Evolutionary conservation across 2,888 invertebrate species (phyloP), one percentile per base, ranked within the genome.

Genomic region (Tricholauxania praeusta): DNA sequence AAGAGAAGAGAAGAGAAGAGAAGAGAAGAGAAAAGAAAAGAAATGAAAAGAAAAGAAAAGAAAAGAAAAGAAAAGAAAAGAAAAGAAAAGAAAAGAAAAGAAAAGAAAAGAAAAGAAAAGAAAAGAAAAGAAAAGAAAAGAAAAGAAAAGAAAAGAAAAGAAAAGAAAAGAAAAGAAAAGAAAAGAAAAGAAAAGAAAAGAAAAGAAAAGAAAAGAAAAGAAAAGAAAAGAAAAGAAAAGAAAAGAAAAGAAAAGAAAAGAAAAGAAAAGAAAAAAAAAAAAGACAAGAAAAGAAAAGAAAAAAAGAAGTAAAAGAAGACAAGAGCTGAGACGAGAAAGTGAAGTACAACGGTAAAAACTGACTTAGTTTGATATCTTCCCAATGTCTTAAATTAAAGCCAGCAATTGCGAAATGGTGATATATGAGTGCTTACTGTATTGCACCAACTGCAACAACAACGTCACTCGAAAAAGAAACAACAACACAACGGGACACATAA

Each of bases 401-500:
- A 2, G 28, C 10, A 39, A 39, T 39, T 39, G 3, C 10, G 2
- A 39, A 39, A 7, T 39, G 1, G 1, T 39, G 39, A 39, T 10
- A 39, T 1, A 10, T 39, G 39, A 39, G 39, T 10, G 10, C 10
- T 39, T 39, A 39, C 39, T 39, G 39, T 39, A 10, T 7, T 39
- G 32, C 39, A n/a, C 22, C 53, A 68, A 60, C 14, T 52, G 28
- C 32, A 57, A 63, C 12, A 14, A 14, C 78, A 79, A 78, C 80
- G 79, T 76, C 79, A 76, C 72, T 74, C n/a, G 63, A 48, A 51
- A 68, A 55, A 51, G 32, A 69, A 19, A 71, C 15, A 79, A 79
- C 79, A 78, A 81, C 78, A 81, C 77, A 79, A 79, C 82, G 80
- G 80, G 65, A 39, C 39, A 39, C 67, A 55, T 8, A 19, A 52